Percentiles rank a stretch among this genome's conserved stretches.
phyloP scores from a whole-genome alignment of 2,888 invertebrate species.

The Sarcophaga carnaria region DNA sequence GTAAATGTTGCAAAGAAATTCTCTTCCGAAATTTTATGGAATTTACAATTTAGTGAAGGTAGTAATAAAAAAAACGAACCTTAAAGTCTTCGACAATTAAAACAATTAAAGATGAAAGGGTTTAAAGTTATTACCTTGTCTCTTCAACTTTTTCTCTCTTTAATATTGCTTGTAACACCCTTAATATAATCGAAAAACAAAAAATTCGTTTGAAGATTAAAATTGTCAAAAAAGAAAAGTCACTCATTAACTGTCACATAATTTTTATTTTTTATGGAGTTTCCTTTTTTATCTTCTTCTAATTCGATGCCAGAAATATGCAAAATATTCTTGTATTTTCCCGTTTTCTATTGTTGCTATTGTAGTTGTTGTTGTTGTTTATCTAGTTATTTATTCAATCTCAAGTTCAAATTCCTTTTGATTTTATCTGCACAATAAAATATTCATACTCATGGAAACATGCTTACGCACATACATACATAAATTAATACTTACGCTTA shows the following conservation, averaged over 20 bases:
- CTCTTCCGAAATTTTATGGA: too few species aligned
- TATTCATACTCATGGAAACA: slow-evolving; percentile 4
- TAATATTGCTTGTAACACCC: too few species aligned
- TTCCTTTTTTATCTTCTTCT: not conserved
- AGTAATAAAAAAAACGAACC: too few species aligned
- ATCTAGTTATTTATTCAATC: slow-evolving; percentile 33
- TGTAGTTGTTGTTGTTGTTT: not conserved
- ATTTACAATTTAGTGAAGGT: too few species aligned
- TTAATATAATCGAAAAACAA: too few species aligned
- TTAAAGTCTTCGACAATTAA: too few species aligned
- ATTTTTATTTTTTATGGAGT: slow-evolving; percentile 6
- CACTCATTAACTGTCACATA: not conserved
- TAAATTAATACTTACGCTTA: not conserved
- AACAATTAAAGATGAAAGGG: too few species aligned
- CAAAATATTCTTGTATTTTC: not conserved
- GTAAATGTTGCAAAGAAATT: too few species aligned
- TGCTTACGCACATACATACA: not conserved
- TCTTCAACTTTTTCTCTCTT: too few species aligned
- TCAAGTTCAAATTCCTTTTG: slow-evolving; percentile 57
- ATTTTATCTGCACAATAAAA: slow-evolving; percentile 10
- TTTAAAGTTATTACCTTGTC: too few species aligned
- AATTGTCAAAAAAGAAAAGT: too few species aligned
- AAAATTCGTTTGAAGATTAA: too few species aligned
- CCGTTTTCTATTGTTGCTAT: not conserved
- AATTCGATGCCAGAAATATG: not conserved